phyloP scores from a whole-genome alignment of 2,888 invertebrate genomes.

The Drosophila picticornis region DNA sequence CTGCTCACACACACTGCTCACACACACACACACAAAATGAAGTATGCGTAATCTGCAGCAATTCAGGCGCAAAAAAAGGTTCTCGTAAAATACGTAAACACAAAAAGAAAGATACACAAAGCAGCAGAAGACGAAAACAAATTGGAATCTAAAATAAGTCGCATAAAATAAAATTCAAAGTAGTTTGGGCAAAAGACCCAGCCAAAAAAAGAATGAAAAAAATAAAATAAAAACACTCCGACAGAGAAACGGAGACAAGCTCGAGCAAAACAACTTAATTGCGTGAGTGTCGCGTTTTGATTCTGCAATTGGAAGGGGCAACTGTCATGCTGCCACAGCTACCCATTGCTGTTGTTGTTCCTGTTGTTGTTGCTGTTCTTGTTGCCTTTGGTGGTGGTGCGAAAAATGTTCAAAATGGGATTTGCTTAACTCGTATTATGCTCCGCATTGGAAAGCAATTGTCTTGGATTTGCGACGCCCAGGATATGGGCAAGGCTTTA shows the following conservation, averaged over 20 bases:
- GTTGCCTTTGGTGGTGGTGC: constrained; percentile 51
- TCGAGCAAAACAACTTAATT: constrained; percentile 78
- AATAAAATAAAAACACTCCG: constrained; percentile 14
- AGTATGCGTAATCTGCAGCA: constrained; percentile 80
- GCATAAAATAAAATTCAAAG: constrained; percentile 73
- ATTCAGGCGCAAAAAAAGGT: constrained; percentile 80
- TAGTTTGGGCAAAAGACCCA: constrained; percentile 56
- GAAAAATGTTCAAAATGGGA: constrained; percentile 73
- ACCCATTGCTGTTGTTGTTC: constrained; percentile 1
- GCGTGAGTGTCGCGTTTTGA: constrained; percentile 76
- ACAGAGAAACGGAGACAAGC: constrained; percentile 33
- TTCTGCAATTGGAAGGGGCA: constrained; percentile 46
- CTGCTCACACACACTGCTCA: constrained; percentile 19
- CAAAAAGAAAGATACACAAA: constrained; percentile 46
- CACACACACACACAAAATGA: constrained; percentile 35
- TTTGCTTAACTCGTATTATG: constrained; percentile 48
- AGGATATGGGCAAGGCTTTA: constrained; percentile 1
- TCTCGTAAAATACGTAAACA: constrained; percentile 68
- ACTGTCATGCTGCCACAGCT: constrained; percentile 15
- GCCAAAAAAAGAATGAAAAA: background rate
- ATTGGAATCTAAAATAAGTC: constrained; percentile 53
- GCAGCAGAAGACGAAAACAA: constrained; percentile 32
- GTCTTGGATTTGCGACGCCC: constrained; percentile 74
- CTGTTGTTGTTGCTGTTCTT: constrained; percentile 7
- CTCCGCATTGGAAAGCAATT: constrained; percentile 81